Base-by-base conservation (phyloP, 2,113 vertebrate species). In the Cyanoderma ruficeps region DNA sequence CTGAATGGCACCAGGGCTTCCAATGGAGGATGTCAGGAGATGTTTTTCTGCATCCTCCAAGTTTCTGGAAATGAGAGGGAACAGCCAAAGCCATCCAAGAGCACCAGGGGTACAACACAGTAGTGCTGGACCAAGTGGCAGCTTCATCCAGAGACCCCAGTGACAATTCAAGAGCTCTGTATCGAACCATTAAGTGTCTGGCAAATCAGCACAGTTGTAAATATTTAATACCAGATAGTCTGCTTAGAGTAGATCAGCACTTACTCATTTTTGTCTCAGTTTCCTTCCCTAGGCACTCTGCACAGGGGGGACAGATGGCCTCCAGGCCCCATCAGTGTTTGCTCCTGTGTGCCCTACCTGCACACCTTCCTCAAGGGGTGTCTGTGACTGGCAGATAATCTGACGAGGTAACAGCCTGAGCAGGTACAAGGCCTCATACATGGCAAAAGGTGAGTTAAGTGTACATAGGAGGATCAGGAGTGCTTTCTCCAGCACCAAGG, bases 1-100 rank as follows among this genome's bases (percentile, higher is more conserved):
- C 37, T 24, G 35, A n/a, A 31, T 0, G 0, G 23, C 28, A 22
- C 46, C 5, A 31, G 37, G 23, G 18, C 41, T 52, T 30, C 69
- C 0, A 0, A 9, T 5, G 21, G n/a, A 59, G 44, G 12, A 9
- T 3, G 1, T 10, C 42, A 19, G 33, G 46, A 57, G n/a, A 5
- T 7, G 5, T 23, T 39, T 37, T 10, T 21, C 52, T 24, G 18
- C 7, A 11, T 52, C n/a, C 15, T 46, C 35, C 46, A 37, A 55
- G 20, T 15, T 59, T 31, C 30, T 57, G 49, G 15, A 53, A 47
- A 39, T 0, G 7, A 57, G n/a, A 75, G 13, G 6, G 22, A 46
- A 11, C 10, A 15, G 15, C 35, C 30, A n/a, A 39, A 79, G 30
- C 31, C 33, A 47, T 5, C 6, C 65, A 27, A 49, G 11, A 53